Evolutionary conservation across 2,113 vertebrate genomes (phyloP).

Genomic region (Sciurus niger): DNA sequence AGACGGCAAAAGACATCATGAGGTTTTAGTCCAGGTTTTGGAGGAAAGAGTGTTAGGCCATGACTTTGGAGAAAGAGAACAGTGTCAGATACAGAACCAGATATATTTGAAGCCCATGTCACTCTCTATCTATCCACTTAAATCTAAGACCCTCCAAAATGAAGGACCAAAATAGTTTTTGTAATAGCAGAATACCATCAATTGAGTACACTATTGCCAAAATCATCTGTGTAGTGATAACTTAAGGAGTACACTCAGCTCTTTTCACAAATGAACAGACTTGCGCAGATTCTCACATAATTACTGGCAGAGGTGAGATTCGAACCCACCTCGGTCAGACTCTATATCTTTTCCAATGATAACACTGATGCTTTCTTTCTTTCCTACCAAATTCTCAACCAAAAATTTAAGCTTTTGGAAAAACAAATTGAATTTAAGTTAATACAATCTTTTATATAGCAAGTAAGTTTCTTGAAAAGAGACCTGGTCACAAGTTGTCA

Average conservation of each 20-base stretch:
- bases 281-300: neutral
- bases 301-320: neutral
- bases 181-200: neutral
- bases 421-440: neutral
- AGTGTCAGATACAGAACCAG: neutral
- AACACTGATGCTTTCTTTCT: neutral
- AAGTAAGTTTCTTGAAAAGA: neutral
- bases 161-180: neutral
- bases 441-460: neutral
- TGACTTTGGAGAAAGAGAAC: neutral
- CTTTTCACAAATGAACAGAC: neutral
- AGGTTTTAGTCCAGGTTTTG: fast-evolving
- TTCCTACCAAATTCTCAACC: neutral
- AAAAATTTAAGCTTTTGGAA: neutral
- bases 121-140: neutral
- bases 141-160: neutral
- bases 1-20: neutral
- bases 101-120: neutral
- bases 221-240: neutral
- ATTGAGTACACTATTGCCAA: neutral
- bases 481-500: neutral
- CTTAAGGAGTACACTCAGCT: neutral
- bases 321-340: neutral
- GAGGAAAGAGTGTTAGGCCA: fast-evolving
- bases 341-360: neutral